Base-by-base conservation (phyloP, 1,140 invertebrate genomes). In the Sinella curviseta region DNA sequence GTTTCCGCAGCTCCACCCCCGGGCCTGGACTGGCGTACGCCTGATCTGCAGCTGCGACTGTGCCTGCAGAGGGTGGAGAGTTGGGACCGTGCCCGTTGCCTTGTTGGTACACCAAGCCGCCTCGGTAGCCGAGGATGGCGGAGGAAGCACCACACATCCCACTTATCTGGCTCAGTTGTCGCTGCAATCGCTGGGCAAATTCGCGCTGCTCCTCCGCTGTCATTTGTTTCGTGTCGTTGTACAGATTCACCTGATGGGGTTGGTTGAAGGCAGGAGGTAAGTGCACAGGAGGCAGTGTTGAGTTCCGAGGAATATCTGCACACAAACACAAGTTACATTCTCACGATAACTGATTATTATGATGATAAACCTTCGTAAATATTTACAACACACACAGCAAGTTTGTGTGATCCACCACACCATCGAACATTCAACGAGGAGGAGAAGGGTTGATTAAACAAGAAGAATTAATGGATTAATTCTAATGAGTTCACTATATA, bases 141-240 rank as follows among this genome's bases (percentile, higher is more conserved):
- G 78, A 78, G 28, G 82, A 83, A 26, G 82, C 79, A 20, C 80
- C 82, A 80, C 54, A 74, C 80, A 83, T 83, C 24, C 82, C 82
- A 76, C 78, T 80, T 57, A 84, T 84, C 74, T 82, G 81, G 80
- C 77, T 82, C 39, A 84, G 78, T 73, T 84, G 83, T 70, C 82
- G 17, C 67, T 84, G 83, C 26, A 84, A 78, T 70, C 78, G 79
- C 77, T 80, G 26, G 48, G 83, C 79, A 80, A 84, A 84, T 74
- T 82, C 81, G 65, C 78, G 78, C 55, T 84, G 81, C 77, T 84
- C 83, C 30, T 84, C 83, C 55, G 81, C 83, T 24, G 81, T 82
- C 81, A 84, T 83, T 78, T 83, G 81, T 77, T 84, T 82, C 65
- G 83, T 82, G 76, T 83, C 82, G 57, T 82, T 78, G 73, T 77